Evolutionary conservation across 2,888 invertebrate genomes (phyloP).

Genomic region (Nymphalis polychloros): DNA sequence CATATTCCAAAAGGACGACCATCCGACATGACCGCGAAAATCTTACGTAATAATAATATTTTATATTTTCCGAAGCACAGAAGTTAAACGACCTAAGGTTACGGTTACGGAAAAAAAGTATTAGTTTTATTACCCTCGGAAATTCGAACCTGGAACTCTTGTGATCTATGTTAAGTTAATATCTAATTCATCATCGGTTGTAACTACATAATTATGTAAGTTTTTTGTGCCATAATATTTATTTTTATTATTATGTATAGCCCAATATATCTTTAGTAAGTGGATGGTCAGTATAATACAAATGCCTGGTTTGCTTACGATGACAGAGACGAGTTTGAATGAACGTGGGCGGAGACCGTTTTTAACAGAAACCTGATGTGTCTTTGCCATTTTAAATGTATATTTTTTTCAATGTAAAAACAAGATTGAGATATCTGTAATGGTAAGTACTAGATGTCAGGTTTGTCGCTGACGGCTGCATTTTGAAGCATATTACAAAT

Average conservation of each 20-base stretch:
- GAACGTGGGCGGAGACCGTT: slow-evolving; percentile 22
- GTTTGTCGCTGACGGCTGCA: neutral
- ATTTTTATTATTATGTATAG: neutral
- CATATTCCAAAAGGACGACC: too few species aligned
- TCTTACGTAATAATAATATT: too few species aligned
- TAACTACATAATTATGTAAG: too few species aligned
- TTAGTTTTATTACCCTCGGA: too few species aligned
- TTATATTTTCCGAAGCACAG: too few species aligned
- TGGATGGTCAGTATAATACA: slow-evolving; percentile 13
- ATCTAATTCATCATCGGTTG: too few species aligned
- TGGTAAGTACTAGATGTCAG: neutral
- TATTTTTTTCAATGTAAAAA: slow-evolving; percentile 1
- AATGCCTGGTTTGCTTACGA: slow-evolving; percentile 23
- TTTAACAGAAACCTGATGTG: slow-evolving; percentile 17
- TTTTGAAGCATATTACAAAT: neutral
- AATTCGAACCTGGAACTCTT: too few species aligned
- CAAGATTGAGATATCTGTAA: slow-evolving; percentile 7
- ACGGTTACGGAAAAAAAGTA: too few species aligned
- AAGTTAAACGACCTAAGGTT: too few species aligned
- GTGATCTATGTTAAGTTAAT: too few species aligned
- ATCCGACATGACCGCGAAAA: too few species aligned
- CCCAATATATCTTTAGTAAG: neutral
- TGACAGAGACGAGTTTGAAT: slow-evolving; percentile 19
- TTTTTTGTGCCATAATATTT: too few species aligned
- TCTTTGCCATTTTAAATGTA: slow-evolving; percentile 19